phyloP scores from a whole-genome alignment of 2,797 vertebrate genomes.

The Synaphobranchus kaupii region DNA sequence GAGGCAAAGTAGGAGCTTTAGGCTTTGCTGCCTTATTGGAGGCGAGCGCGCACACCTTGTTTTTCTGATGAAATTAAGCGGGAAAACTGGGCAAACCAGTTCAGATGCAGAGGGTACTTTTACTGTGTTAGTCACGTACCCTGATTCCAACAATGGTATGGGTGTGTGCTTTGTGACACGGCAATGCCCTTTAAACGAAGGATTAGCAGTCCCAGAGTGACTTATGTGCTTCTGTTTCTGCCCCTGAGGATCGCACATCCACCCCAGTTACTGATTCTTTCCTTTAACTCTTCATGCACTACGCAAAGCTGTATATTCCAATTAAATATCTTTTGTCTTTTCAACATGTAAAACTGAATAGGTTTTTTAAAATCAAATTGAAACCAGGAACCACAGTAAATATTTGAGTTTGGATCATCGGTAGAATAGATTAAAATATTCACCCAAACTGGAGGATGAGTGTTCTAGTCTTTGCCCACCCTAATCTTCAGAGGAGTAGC shows the following conservation, averaged over 20 bases:
- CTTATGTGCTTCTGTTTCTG: not conserved
- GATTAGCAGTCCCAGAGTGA: not conserved
- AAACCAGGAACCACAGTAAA: too few relatives aligned
- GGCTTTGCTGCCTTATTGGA: not conserved
- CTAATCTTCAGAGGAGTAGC: too few relatives aligned
- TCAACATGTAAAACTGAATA: too few relatives aligned
- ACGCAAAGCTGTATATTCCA: too few relatives aligned
- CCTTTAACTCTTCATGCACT: not conserved
- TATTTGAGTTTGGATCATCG: too few relatives aligned
- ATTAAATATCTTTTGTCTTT: too few relatives aligned
- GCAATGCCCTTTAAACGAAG: not conserved
- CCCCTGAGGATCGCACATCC: not conserved
- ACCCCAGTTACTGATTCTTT: not conserved
- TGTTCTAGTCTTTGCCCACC: too few relatives aligned
- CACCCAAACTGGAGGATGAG: too few relatives aligned
- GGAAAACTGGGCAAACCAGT: not conserved
- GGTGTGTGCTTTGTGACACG: not conserved
- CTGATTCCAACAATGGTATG: not conserved
- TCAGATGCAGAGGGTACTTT: not conserved
- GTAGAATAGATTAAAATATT: too few relatives aligned
- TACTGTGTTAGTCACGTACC: not conserved
- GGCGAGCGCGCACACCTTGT: not conserved
- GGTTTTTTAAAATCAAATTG: too few relatives aligned
- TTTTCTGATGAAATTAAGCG: conserved; percentile 2
- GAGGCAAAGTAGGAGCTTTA: not conserved